Conservation (phyloP, 2,113 vertebrate genomes). For the Telmatochromis sp. region DNA sequence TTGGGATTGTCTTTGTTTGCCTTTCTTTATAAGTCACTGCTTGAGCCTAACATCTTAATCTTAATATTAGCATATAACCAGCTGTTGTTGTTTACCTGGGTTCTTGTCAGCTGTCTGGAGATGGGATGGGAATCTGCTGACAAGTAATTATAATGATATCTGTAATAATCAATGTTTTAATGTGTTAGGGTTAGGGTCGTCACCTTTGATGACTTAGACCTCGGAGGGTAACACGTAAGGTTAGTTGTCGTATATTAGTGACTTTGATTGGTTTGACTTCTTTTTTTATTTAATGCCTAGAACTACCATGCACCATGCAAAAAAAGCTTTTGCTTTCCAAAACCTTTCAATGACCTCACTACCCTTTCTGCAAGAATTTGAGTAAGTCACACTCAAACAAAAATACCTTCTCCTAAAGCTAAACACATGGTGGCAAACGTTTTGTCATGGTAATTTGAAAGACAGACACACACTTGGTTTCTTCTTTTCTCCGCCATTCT, state of each 20-base stretch:
- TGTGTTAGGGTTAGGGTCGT: neutral
- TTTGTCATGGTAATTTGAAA: constrained; percentile 30
- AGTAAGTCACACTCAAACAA: neutral
- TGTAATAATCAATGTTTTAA: neutral
- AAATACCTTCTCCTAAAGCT: neutral
- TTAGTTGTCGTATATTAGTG: neutral
- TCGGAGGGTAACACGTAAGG: neutral
- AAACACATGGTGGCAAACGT: neutral
- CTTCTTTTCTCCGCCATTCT: neutral
- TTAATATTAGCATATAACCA: neutral
- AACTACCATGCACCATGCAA: neutral
- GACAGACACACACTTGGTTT: neutral
- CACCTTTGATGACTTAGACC: neutral
- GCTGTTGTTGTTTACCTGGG: neutral
- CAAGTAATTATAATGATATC: neutral
- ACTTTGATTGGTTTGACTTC: neutral
- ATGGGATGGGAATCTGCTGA: neutral
- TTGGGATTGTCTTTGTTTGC: neutral
- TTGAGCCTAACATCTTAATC: neutral
- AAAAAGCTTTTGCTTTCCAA: neutral
- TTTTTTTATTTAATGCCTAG: neutral
- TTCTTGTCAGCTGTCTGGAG: neutral
- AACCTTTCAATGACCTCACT: neutral
- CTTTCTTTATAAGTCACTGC: neutral
- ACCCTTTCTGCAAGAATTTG: neutral